Conservation (phyloP, 2,113 vertebrate species). For the Lepus americanus region DNA sequence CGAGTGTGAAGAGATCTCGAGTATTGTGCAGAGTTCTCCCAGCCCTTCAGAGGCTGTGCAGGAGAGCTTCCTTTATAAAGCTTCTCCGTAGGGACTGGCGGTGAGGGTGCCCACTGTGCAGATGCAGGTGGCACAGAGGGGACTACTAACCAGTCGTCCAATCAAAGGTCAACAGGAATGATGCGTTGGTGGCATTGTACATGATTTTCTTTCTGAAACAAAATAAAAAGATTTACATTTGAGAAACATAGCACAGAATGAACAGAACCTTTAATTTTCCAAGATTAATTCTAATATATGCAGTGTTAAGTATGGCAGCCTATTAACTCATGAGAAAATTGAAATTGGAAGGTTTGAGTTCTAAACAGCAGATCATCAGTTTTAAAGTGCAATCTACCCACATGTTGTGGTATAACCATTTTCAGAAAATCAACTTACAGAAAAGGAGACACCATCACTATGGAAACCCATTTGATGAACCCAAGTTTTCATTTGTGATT, state of each 20-base stretch:
- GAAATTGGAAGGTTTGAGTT: neutral
- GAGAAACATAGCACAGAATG: neutral
- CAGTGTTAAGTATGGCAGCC: rapidly evolving
- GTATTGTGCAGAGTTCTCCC: slow-evolving; percentile 27
- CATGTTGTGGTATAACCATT: rapidly evolving
- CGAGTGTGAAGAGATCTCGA: slow-evolving; percentile 61
- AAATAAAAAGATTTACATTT: neutral
- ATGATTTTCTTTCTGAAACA: neutral
- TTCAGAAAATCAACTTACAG: neutral
- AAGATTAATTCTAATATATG: neutral
- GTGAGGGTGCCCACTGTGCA: neutral
- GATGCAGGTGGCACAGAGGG: slow-evolving; percentile 55
- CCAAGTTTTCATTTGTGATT: neutral
- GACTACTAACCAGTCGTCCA: slow-evolving; percentile 38
- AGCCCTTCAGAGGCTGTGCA: neutral
- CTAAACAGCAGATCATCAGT: neutral
- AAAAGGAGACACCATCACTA: neutral
- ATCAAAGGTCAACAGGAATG: neutral
- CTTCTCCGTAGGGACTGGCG: neutral
- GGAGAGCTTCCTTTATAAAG: too few relatives aligned
- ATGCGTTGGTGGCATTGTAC: neutral
- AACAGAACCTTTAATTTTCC: neutral
- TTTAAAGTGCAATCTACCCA: rapidly evolving
- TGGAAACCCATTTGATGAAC: neutral
- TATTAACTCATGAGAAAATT: too few relatives aligned